phyloP scores from a whole-genome alignment of 2,113 vertebrate genomes.

The Engraulis encrasicolus region DNA sequence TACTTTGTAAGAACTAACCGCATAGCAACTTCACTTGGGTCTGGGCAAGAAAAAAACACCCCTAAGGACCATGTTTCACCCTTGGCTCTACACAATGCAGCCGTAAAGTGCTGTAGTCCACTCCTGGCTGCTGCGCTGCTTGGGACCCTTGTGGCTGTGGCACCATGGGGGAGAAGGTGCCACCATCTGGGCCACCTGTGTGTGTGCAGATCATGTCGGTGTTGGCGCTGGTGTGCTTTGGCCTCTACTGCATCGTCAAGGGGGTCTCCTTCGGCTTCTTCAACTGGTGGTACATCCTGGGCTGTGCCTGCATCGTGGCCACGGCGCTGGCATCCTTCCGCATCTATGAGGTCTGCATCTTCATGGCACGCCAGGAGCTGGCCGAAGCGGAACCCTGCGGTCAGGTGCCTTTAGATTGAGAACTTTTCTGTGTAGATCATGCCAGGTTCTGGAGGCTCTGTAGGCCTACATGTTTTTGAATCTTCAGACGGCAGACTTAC shows the following conservation, averaged over 20 bases:
- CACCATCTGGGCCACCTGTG: conserved; percentile 50
- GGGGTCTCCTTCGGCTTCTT: conserved; percentile 62
- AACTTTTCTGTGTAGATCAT: no score
- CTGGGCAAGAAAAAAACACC: neutral
- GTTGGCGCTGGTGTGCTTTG: conserved; percentile 56
- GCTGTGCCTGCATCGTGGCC: conserved; percentile 55
- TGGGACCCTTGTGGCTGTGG: neutral
- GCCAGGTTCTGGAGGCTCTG: no score
- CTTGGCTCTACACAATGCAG: neutral
- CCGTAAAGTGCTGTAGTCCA: neutral
- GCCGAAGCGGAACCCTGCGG: conserved; percentile 35
- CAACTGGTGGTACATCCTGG: conserved; percentile 70
- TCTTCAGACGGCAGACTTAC: neutral
- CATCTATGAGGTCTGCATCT: conserved; percentile 63
- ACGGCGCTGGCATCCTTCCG: conserved; percentile 63
- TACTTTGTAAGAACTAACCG: neutral
- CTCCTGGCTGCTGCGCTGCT: neutral
- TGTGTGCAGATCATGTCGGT: conserved; percentile 65
- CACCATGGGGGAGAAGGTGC: conserved; percentile 50
- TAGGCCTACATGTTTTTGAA: no score
- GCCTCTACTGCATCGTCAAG: conserved; percentile 65
- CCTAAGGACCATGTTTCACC: neutral
- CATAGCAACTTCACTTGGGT: neutral
- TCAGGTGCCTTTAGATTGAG: conserved; percentile 21
- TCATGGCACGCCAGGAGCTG: conserved; percentile 47